Base-by-base conservation (phyloP, 2,888 invertebrate genomes). In the Lithophane semibrunnea region DNA sequence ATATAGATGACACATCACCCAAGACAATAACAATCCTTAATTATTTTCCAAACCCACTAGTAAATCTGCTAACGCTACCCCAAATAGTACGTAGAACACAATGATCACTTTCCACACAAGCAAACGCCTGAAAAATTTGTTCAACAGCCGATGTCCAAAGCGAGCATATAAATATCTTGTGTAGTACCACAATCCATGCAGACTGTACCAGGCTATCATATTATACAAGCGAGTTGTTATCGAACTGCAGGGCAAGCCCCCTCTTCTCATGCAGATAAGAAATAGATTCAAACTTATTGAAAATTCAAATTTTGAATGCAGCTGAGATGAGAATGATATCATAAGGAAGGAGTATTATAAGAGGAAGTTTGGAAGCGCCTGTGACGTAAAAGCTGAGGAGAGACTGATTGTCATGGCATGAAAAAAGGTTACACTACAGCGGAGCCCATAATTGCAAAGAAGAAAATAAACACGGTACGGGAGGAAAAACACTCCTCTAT, bases 61-160 rank as follows among this genome's bases (percentile, higher is more conserved):
- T 3, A 37, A 29, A 68, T 72, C 7, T 88, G 82, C 80, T 72
- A 60, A 79, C 90, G 47, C 67, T 90, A 88, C 88, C 5, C 12
- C 52, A 42, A 42, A n/a, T 63, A 67, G 47, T 13, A 70, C 69
- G 61, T 67, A 71, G 75, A 83, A 75, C 84, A 78, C 77, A 86
- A 85, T 87, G 89, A 91, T 88, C 82, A 86, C 89, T 90, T 88
- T 89, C 82, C 90, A 80, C 90, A 80, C 86, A 82, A 79, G 3
- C 52, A 52, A 52, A 52, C 21, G 52, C 52, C 21, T 88, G 89
- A 91, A 90, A 90, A 91, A 89, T 88, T 84, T 86, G 83, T 81
- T 70, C 84, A 72, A 85, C 80, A 75, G 67, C 68, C 77, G 73
- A 76, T 73, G 77, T 60, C 78, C 49, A 75, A 60, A 47, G 72